Evolutionary conservation across 2,888 invertebrate species (phyloP), one percentile per base, ranked within the genome.

Genomic region (Tenthredo distinguenda): DNA sequence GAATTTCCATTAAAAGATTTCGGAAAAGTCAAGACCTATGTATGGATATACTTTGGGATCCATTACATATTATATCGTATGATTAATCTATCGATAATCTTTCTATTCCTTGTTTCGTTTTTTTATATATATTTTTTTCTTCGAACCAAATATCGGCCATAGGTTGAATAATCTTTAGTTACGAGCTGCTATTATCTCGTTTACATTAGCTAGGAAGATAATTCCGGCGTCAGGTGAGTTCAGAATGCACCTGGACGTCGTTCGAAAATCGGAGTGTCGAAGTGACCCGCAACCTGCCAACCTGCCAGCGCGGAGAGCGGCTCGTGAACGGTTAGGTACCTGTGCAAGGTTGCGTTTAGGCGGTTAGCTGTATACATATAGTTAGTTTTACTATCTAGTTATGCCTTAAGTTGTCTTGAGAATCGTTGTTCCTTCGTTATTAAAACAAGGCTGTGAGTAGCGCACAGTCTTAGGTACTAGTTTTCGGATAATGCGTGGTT

Each of bases 211-310:
- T 15, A 47, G 9, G 12, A 6, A 77, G 77, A 77, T 77, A 77
- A 50, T 77, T 55, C 31, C n/a, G 55, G 31, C 77, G 37, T n/a
- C 37, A 83, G 71, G 47, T 71, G 68, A 83, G 68, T 18, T 71
- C 62, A 71, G 83, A 83, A 83, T 83, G 83, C 83, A 83, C 83
- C 83, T 83, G 83, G 68, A 68, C 68, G 83, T 71, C 43, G 83
- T 83, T 83, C 83, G 68, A 83, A 83, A 68, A 83, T 71, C 68
- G 71, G 71, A 83, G 83, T 83, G 83, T 83, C 83, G 83, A 37
- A 31, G 83, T 83, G 83, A 83, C 83, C 83, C 68, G 83, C 83
- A 83, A 92, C 92, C 92, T 90, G 92, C 89, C 91, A 86, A 87
- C 87, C 86, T 86, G 87, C 87, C 55, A 68, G 65, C 65, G 31